Evolutionary conservation across 2,888 invertebrate species (phyloP).

Genomic region (Athalia rosae): DNA sequence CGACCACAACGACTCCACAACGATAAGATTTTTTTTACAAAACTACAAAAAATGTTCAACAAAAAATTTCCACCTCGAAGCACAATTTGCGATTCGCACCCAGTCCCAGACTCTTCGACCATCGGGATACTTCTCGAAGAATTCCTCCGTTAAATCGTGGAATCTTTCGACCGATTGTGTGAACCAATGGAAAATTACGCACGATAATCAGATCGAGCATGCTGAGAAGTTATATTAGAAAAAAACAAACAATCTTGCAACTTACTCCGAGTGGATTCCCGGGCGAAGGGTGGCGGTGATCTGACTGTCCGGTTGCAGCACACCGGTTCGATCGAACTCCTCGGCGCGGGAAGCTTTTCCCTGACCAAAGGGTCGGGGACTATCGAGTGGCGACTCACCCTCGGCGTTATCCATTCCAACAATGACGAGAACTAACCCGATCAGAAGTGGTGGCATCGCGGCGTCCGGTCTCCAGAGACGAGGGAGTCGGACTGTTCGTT

Average conservation of each 20-base stretch:
- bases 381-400: slow-evolving; percentile 53
- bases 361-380: slow-evolving; percentile 65
- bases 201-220: not conserved
- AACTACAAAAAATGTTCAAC: too few relatives aligned
- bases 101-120: too few relatives aligned
- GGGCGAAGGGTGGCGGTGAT: slow-evolving; percentile 68
- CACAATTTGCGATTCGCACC: too few relatives aligned
- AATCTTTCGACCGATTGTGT: too few relatives aligned
- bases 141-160: too few relatives aligned
- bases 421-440: slow-evolving; percentile 38
- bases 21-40: too few relatives aligned
- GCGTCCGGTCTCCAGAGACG: slow-evolving; percentile 63
- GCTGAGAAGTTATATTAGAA: not conserved
- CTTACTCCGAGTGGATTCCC: slow-evolving; percentile 56
- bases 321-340: slow-evolving; percentile 69
- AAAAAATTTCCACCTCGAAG: too few relatives aligned
- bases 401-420: slow-evolving; percentile 36
- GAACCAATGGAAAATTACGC: too few relatives aligned
- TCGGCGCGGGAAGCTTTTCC: slow-evolving; percentile 66
- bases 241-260: not conserved
- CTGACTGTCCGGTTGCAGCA: slow-evolving; percentile 71
- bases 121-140: too few relatives aligned
- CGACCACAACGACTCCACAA: too few relatives aligned
- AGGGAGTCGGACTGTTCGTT: slow-evolving; percentile 65
- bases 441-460: slow-evolving; percentile 46